Base-by-base conservation (phyloP, 2,888 invertebrate genomes). In the Mantis religiosa region DNA sequence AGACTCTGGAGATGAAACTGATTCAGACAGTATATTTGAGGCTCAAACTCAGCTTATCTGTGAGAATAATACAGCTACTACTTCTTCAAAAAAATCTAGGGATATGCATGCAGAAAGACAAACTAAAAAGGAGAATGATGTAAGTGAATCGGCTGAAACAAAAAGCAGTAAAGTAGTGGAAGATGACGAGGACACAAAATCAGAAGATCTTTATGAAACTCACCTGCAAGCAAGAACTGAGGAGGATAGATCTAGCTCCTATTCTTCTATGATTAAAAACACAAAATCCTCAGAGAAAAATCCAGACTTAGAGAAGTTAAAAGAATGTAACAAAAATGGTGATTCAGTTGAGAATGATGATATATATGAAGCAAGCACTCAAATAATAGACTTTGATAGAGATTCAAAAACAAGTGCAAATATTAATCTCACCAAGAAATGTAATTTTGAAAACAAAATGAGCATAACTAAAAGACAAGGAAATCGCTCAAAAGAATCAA, bases 1-100 rank as follows among this genome's bases (percentile, higher is more conserved):
- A 12, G 34, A 85, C 41, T 81, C 81, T n/a, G 88, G 83, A 15
- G 88, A 89, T 85, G 88, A 88, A 88, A 88, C 89, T 25, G 89
- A 89, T 82, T 83, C 89, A 8, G 88, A 88, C 47, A 54, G 83
- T 86, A 34, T 89, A 20, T 82, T 87, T 82, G 82, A 87, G 30
- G 41, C n/a, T 12, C 34, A 82, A 25, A 47, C 84, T 27, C 71
- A 88, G n/a, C 30, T 30, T 27, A 3, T 85, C 30, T n/a, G 15
- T 28, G 12, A 27, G 15, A 86, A 71, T 54, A 28, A 71, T 47
- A 27, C 3, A 54, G 71, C 12, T 54, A 82, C 14, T 81, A 15
- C 20, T 71, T 3, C 0, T 71, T 71, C 54, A 71, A 14, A 71
- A 71, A 71, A 3, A 20, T 15, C 0, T 25, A 20, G 1, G 1